phyloP scores from a whole-genome alignment of 2,888 invertebrate species.

The Amphipyra berbera region DNA sequence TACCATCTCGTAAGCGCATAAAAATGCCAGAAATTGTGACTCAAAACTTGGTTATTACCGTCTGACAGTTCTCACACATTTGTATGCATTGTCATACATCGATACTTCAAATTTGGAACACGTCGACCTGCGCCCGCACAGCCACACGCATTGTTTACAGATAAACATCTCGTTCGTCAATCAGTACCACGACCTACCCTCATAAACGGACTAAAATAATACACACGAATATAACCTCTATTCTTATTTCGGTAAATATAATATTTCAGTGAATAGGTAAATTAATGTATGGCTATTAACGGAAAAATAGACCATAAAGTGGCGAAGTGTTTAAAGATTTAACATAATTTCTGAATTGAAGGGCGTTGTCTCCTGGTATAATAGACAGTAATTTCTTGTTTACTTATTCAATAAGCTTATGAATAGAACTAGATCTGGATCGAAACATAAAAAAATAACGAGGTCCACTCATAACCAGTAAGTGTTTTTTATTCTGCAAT shows the following conservation, averaged over 20 bases:
- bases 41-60: constrained; percentile 33
- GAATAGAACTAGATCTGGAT: background rate
- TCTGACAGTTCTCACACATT: constrained; percentile 62
- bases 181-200: constrained; percentile 74
- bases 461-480: background rate
- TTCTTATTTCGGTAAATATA: constrained; percentile 4
- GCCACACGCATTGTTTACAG: constrained; percentile 85
- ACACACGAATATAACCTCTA: constrained; percentile 26
- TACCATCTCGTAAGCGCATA: background rate
- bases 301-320: constrained; percentile 71
- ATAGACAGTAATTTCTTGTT: constrained; percentile 25
- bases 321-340: constrained; percentile 65
- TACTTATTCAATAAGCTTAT: background rate
- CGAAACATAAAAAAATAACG: background rate
- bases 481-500: too few species aligned
- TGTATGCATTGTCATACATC: constrained; percentile 66
- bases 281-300: constrained; percentile 67
- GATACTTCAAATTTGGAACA: constrained; percentile 70
- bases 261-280: constrained; percentile 10
- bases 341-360: constrained; percentile 69
- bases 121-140: constrained; percentile 64
- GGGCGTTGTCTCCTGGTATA: constrained; percentile 52
- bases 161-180: constrained; percentile 84
- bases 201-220: constrained; percentile 45
- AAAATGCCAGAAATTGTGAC: background rate